phyloP scores from a whole-genome alignment of 2,797 vertebrate species.

The Muraenolepis orangiensis region DNA sequence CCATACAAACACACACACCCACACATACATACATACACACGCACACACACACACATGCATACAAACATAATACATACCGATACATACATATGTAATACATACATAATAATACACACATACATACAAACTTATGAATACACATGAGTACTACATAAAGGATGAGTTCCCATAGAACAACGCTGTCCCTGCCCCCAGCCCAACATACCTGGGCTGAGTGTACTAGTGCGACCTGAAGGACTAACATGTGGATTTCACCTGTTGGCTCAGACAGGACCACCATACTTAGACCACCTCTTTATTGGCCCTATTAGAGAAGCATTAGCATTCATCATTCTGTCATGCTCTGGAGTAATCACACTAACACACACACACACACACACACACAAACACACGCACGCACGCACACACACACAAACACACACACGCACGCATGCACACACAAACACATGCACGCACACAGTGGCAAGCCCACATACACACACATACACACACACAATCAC shows the following conservation, averaged over 20 bases:
- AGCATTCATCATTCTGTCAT: constrained; percentile 2
- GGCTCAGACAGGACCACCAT: neutral
- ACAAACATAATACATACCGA: too few relatives aligned
- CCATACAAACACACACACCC: constrained; percentile 1
- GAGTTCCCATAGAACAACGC: neutral
- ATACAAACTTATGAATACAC: constrained; percentile 1
- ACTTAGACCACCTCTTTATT: neutral
- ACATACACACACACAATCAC: neutral
- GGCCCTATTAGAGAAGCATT: neutral
- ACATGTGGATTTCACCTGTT: neutral
- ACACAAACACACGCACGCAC: neutral
- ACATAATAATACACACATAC: neutral
- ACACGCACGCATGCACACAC: neutral
- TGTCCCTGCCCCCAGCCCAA: neutral
- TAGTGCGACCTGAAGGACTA: neutral
- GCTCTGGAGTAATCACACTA: neutral
- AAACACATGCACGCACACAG: neutral
- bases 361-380: neutral
- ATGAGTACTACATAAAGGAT: neutral
- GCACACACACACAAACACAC: neutral
- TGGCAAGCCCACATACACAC: neutral
- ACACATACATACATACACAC: constrained; percentile 34
- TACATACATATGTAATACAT: neutral
- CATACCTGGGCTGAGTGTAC: neutral
- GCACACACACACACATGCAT: constrained; percentile 12